Conservation (phyloP, 2,797 vertebrate genomes). For the Myotis myotis region DNA sequence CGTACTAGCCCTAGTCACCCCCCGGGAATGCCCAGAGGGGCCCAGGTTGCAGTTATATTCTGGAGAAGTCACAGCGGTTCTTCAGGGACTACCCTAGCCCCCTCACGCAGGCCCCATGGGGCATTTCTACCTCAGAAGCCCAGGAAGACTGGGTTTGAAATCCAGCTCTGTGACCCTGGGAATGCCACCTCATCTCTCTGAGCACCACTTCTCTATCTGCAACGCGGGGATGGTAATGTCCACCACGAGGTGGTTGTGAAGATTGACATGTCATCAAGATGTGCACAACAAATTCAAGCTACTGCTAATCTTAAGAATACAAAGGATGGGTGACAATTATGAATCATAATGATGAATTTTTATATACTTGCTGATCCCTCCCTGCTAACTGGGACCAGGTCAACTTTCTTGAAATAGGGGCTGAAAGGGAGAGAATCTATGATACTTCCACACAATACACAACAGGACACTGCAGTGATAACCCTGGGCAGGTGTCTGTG, state of each 20-base stretch:
- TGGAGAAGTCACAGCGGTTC: background rate
- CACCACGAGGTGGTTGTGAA: background rate
- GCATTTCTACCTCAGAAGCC: background rate
- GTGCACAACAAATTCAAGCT: no score
- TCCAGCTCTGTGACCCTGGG: background rate
- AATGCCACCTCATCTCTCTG: background rate
- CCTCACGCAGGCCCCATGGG: rapidly evolving
- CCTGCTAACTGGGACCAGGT: background rate
- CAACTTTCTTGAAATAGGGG: background rate
- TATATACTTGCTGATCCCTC: background rate
- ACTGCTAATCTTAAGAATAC: background rate
- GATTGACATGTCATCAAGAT: background rate
- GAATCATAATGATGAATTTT: background rate
- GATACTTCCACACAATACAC: background rate
- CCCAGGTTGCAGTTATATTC: background rate
- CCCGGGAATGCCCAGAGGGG: background rate
- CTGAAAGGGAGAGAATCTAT: background rate
- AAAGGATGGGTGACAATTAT: background rate
- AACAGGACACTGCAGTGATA: background rate
- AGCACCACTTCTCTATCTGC: background rate
- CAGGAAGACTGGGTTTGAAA: background rate
- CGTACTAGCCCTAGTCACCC: background rate
- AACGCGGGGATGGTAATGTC: rapidly evolving
- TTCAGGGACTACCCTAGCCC: background rate
- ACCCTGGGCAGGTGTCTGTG: constrained; percentile 31